A percentile compares a stretch with the other conserved stretches of the same genome.
Conservation (phyloP, 2,888 invertebrate species). For the Drosophila tanythrix region DNA sequence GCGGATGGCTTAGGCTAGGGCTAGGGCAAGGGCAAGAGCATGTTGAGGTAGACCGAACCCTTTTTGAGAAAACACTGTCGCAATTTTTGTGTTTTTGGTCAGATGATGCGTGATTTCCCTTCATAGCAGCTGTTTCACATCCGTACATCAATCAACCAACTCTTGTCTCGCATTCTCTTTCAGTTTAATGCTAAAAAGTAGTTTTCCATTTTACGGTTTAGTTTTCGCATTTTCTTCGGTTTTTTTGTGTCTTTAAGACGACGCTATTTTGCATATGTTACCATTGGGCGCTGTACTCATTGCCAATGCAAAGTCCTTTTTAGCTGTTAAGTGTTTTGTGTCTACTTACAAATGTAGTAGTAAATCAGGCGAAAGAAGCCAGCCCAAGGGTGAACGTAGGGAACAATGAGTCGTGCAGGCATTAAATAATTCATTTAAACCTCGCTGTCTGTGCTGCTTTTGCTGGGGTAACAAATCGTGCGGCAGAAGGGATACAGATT, state of each 20-base stretch:
- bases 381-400: background rate
- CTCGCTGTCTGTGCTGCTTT: background rate
- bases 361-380: constrained; percentile 60
- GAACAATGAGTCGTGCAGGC: constrained; percentile 7
- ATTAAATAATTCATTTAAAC: constrained; percentile 29
- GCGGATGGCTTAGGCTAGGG: constrained; percentile 29
- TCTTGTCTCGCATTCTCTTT: constrained; percentile 14
- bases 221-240: background rate
- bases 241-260: constrained; percentile 42
- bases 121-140: constrained; percentile 43
- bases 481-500: constrained; percentile 7
- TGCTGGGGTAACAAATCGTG: background rate
- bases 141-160: constrained; percentile 69
- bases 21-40: background rate
- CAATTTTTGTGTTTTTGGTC: constrained; percentile 59
- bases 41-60: constrained; percentile 53
- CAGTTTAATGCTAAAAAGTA: constrained; percentile 11
- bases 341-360: constrained; percentile 74
- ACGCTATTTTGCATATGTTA: constrained; percentile 58
- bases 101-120: constrained; percentile 13
- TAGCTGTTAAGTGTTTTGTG: constrained; percentile 77
- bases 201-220: constrained; percentile 40
- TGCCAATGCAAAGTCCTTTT: constrained; percentile 74
- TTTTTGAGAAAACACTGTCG: constrained; percentile 64
- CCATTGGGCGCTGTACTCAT: constrained; percentile 52